phyloP scores from a whole-genome alignment of 2,797 vertebrate species.

The Diglossa cyanea region DNA sequence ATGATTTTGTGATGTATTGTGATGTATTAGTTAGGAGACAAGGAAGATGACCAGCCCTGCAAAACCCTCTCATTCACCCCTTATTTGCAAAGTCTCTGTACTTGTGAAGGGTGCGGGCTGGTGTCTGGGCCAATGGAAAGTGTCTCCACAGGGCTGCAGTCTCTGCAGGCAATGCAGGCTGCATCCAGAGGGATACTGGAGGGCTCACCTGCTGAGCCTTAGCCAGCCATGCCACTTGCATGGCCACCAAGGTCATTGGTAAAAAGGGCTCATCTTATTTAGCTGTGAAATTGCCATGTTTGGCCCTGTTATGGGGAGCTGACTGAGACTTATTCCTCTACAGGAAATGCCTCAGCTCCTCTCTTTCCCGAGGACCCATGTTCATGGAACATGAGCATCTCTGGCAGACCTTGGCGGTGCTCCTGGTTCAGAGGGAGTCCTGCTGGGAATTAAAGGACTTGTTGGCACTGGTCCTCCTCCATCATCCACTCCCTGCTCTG shows the following conservation, averaged over 20 bases:
- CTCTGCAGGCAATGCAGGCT: neutral
- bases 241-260: neutral
- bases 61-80: neutral
- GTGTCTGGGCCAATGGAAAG: fast-evolving
- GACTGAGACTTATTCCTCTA: neutral
- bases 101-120: neutral
- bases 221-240: neutral
- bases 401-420: neutral
- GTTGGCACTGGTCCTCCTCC: neutral
- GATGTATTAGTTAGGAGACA: neutral
- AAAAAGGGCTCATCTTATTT: neutral
- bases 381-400: neutral
- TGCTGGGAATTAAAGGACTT: neutral
- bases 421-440: neutral
- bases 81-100: neutral
- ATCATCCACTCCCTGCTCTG: neutral
- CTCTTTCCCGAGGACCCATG: fast-evolving
- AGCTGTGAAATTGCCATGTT: neutral
- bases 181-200: neutral
- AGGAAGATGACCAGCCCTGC: neutral
- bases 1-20: neutral
- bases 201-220: fast-evolving
- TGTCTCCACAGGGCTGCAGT: neutral
- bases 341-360: neutral
- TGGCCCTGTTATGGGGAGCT: neutral